Conservation (phyloP, 2,113 vertebrate species). For the Capricornis sumatraensis region DNA sequence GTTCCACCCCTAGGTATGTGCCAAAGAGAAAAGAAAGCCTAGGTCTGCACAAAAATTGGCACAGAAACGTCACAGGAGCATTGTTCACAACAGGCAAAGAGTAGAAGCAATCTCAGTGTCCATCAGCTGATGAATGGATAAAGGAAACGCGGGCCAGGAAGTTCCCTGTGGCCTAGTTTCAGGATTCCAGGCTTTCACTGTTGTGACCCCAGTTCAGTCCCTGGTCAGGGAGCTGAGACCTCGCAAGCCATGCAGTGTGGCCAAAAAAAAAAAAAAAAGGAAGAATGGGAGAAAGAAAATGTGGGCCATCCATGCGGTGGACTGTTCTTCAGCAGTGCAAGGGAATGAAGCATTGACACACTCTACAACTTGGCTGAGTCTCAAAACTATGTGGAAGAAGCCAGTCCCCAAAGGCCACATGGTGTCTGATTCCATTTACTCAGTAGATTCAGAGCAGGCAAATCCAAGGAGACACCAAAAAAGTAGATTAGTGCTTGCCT, state of each 20-base stretch:
- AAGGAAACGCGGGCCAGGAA: not conserved
- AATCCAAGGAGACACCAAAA: not conserved
- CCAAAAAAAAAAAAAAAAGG: not conserved
- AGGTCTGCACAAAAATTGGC: not conserved
- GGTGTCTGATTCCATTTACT: not conserved
- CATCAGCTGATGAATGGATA: not conserved
- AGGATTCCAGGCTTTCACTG: not conserved
- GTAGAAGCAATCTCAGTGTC: not conserved
- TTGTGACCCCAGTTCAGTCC: not conserved
- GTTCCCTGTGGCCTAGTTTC: not conserved
- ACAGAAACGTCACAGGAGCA: not conserved
- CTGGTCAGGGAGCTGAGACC: not conserved
- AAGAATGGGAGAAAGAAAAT: not conserved
- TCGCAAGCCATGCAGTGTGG: not conserved
- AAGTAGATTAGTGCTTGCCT: not conserved
- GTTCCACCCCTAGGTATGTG: not conserved
- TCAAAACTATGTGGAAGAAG: not conserved
- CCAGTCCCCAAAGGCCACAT: not conserved
- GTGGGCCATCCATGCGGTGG: rapidly evolving
- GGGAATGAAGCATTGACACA: not conserved
- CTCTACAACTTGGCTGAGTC: not conserved
- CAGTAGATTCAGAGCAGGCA: not conserved
- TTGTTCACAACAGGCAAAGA: not conserved
- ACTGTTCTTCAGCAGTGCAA: not conserved
- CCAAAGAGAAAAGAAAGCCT: not conserved